Evolutionary conservation across 2,113 vertebrate genomes (phyloP).

Genomic region (Tursiops truncatus): DNA sequence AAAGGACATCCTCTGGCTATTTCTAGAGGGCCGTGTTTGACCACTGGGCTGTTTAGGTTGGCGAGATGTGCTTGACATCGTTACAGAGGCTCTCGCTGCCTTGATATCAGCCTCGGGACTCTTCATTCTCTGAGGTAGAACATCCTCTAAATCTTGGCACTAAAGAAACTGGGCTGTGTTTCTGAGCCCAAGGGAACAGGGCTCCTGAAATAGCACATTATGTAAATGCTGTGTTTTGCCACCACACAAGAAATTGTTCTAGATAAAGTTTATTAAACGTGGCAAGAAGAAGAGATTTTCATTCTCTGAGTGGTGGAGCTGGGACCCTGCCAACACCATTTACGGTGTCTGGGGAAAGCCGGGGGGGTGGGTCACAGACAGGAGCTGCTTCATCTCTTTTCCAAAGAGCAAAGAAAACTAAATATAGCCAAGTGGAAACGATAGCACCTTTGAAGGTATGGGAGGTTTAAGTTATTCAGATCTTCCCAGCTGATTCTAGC

Average conservation of each 20-base stretch:
- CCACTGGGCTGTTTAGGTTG: background rate
- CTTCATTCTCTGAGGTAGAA: background rate
- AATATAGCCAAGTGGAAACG: slow-evolving; percentile 77
- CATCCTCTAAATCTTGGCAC: slow-evolving; percentile 12
- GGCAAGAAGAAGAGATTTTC: slow-evolving; percentile 65
- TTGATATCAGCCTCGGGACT: background rate
- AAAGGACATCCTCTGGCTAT: background rate
- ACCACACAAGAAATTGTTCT: slow-evolving; percentile 72
- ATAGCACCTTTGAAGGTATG: slow-evolving; percentile 81
- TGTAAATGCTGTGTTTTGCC: slow-evolving; percentile 71
- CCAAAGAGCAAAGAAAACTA: slow-evolving; percentile 74
- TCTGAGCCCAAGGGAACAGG: slow-evolving; percentile 69
- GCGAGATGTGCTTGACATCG: background rate
- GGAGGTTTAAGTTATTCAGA: slow-evolving; percentile 79
- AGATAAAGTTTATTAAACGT: slow-evolving; percentile 75
- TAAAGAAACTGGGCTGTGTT: slow-evolving; percentile 44
- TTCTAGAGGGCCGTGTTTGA: background rate
- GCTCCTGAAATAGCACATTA: slow-evolving; percentile 75
- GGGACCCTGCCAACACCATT: slow-evolving; percentile 72
- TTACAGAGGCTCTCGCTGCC: background rate
- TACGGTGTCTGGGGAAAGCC: slow-evolving; percentile 77
- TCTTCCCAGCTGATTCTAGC: slow-evolving; percentile 79
- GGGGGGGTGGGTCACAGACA: slow-evolving; percentile 74
- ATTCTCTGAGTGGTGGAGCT: slow-evolving; percentile 50
- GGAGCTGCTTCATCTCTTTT: slow-evolving; percentile 65